phyloP scores from a whole-genome alignment of 1,140 invertebrate genomes.

The Diuraphis noxia region DNA sequence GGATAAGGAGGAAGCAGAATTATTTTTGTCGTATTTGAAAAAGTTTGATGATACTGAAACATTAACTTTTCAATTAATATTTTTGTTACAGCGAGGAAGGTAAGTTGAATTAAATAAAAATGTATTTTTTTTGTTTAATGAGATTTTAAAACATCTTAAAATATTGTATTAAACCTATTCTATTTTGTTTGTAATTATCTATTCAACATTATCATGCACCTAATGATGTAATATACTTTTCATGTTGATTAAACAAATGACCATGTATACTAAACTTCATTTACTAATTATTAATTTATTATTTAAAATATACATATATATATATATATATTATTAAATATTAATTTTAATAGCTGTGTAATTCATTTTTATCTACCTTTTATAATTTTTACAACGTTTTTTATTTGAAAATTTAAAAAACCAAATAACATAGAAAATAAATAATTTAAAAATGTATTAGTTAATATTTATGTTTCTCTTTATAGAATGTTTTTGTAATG shows the following conservation, averaged over 20 bases:
- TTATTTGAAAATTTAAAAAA: neutral
- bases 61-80: slow-evolving; percentile 10
- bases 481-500: neutral
- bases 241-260: neutral
- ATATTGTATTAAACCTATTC: neutral
- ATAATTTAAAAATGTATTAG: too few relatives aligned
- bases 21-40: slow-evolving; percentile 38
- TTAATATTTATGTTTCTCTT: neutral
- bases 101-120: neutral
- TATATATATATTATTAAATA: too few relatives aligned
- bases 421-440: too few relatives aligned
- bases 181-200: neutral
- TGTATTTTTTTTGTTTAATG: neutral
- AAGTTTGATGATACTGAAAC: slow-evolving; percentile 7
- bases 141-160: neutral
- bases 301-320: too few relatives aligned
- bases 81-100: slow-evolving; percentile 35
- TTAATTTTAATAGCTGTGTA: too few relatives aligned
- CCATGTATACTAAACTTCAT: neutral
- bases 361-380: too few relatives aligned
- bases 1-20: neutral
- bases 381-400: neutral
- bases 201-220: too few relatives aligned
- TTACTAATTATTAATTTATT: neutral
- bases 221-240: neutral